Evolutionary conservation across 1,140 invertebrate species (phyloP).

Genomic region (Drosophila arawakana): DNA sequence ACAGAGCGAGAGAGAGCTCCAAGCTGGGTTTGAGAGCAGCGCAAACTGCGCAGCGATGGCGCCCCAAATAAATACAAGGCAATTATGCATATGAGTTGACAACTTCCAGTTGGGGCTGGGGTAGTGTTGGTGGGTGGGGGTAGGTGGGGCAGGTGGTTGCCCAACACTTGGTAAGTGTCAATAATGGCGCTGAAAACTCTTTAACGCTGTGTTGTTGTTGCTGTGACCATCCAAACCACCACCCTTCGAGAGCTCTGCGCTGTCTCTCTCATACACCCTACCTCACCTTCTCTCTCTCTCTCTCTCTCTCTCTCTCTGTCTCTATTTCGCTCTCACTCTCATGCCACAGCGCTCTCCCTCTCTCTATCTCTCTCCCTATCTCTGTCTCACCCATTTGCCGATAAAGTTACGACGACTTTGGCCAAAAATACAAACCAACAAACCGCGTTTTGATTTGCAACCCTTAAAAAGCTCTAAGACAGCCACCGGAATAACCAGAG

Average conservation of each 20-base stretch:
- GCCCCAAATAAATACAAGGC: conserved; percentile 69
- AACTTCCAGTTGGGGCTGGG: conserved; percentile 59
- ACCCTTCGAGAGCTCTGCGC: background rate
- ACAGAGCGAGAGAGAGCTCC: conserved; percentile 33
- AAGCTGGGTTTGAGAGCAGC: conserved; percentile 47
- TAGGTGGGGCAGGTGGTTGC: background rate
- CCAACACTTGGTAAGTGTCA: conserved; percentile 69
- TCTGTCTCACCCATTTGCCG: conserved; percentile 26
- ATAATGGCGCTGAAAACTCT: conserved; percentile 79
- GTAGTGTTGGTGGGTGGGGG: background rate
- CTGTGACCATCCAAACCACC: conserved; percentile 11
- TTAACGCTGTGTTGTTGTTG: conserved; percentile 41
- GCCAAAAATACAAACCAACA: conserved; percentile 83
- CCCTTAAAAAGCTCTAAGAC: conserved; percentile 76
- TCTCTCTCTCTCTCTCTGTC: conserved; percentile 9
- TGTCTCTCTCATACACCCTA: background rate
- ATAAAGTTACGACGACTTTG: conserved; percentile 80
- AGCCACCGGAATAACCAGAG: conserved; percentile 61
- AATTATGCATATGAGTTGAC: conserved; percentile 82
- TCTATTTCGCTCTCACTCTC: conserved; percentile 1
- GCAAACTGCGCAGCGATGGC: conserved; percentile 62
- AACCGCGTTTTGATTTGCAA: conserved; percentile 83
- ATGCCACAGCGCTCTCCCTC: background rate
- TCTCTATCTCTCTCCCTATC: conserved; percentile 6
- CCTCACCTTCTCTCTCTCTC: background rate